Conservation (phyloP, 2,113 vertebrate species). For the Oxygymnocypris stewartii region DNA sequence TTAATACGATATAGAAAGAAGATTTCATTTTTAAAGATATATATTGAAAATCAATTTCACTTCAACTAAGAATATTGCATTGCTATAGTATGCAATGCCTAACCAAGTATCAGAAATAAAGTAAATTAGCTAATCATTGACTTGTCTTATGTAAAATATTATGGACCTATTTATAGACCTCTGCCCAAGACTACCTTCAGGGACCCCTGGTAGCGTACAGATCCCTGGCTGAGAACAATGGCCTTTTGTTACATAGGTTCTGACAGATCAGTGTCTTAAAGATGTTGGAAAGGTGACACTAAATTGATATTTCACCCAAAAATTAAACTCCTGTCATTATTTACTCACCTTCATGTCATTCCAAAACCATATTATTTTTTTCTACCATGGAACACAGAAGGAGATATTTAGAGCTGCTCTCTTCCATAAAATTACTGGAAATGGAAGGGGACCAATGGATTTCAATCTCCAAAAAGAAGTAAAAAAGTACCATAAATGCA, state of each 20-base stretch:
- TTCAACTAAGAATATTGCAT: background rate
- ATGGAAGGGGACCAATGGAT: background rate
- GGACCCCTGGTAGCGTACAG: background rate
- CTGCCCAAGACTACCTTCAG: background rate
- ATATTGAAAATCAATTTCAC: background rate
- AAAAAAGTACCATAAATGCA: background rate
- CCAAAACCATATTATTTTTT: background rate
- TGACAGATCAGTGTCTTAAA: constrained; percentile 19
- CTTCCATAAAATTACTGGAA: background rate
- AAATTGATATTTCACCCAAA: background rate
- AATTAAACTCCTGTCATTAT: background rate
- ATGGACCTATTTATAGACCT: background rate
- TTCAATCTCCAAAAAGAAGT: background rate
- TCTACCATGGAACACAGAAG: background rate
- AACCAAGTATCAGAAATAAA: background rate
- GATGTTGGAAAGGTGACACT: background rate
- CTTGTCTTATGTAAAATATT: background rate
- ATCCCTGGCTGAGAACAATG: background rate
- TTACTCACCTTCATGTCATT: background rate
- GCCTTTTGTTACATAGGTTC: constrained; percentile 7
- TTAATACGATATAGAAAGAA: background rate
- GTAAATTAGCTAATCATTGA: background rate
- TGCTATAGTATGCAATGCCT: background rate
- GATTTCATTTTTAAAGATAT: background rate
- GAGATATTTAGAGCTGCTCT: background rate